These are phyloP conservation scores for Wiebesia pumilae DNA, from an alignment of 1,140 invertebrate genomes.

Conservation along the genomic window DNA sequence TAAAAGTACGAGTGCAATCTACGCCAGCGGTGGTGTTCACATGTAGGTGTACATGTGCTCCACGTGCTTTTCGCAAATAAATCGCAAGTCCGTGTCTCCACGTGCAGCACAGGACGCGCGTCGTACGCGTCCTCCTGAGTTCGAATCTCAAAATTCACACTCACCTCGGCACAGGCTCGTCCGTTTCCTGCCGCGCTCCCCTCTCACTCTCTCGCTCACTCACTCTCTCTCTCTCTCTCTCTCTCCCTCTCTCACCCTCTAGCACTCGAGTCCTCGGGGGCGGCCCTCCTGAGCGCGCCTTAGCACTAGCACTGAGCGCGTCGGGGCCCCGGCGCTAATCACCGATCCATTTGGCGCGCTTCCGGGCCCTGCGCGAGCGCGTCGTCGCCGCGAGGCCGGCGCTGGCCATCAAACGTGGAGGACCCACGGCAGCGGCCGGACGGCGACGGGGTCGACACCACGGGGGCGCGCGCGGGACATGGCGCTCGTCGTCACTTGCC, in stretches of 20 bases:
- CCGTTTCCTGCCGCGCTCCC: no score
- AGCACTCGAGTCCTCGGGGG: no score
- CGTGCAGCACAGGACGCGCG: background rate
- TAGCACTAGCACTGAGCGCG: background rate
- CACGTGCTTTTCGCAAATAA: no score
- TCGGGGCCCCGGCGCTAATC: background rate
- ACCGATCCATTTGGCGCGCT: background rate
- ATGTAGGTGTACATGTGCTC: no score
- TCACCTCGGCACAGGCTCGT: background rate
- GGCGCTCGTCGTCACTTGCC: no score
- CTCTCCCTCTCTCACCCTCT: no score
- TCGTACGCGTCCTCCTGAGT: background rate
- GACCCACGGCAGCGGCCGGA: background rate
- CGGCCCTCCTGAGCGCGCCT: no score
- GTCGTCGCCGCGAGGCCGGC: constrained; percentile 1
- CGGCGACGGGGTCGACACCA: background rate
- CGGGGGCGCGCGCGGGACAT: background rate
- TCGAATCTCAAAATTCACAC: background rate
- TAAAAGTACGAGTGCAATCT: no score
- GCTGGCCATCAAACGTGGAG: background rate
- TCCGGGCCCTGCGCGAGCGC: background rate
- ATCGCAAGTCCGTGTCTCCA: no score
- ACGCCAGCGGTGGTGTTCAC: no score
- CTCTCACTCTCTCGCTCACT: no score
- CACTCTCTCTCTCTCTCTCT: no score